Evolutionary conservation across 2,888 invertebrate genomes (phyloP), one percentile per base, ranked within the genome.

Genomic region (Stictocephala bisonia): DNA sequence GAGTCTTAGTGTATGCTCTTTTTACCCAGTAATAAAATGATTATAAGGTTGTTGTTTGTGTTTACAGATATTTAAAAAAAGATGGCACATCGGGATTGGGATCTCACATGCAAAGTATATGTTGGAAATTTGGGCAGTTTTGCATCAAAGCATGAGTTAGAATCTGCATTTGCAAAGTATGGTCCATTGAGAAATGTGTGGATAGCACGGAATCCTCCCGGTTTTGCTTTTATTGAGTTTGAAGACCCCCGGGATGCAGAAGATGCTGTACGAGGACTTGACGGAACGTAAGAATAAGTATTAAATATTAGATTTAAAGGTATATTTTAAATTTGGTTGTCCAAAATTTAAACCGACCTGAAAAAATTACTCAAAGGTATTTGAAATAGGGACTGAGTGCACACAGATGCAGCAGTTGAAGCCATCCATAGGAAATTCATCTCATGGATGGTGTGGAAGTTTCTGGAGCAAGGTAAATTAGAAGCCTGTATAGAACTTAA

Each of bases 141-240:
- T 60, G 60, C 60, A 24, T 60, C 60, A 35, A 60, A 60, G 26
- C 60, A 60, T 40, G 60, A 60, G 41, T 13, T 60, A 18, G 60
- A 60, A 22, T 60, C 60, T 22, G 60, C 60, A 31, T 60, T 60
- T 22, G 26, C 60, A 3, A 60, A 60, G 24, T 60, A 60, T 60
- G 60, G 60, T 22, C 60, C 60, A 11, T 18, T 60, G 13, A 35
- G 31, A 2, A 60, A 31, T 40, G 26, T 60, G 1, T 60, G 60
- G 60, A 60, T 60, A 13, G 60, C 60, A 20, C 35, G 35, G 3
- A 60, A 60, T 22, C 60, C 60, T 60, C 60, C 60, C 6, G 60
- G 60, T 15, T 60, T 60, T 60, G 60, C 60, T 24, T 60, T 60
- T 24, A 40, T 60, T n/a, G 60, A 60, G 41, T 60, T 60, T 40